Conservation (phyloP, 2,113 vertebrate genomes). For the Donacobius atricapilla region DNA sequence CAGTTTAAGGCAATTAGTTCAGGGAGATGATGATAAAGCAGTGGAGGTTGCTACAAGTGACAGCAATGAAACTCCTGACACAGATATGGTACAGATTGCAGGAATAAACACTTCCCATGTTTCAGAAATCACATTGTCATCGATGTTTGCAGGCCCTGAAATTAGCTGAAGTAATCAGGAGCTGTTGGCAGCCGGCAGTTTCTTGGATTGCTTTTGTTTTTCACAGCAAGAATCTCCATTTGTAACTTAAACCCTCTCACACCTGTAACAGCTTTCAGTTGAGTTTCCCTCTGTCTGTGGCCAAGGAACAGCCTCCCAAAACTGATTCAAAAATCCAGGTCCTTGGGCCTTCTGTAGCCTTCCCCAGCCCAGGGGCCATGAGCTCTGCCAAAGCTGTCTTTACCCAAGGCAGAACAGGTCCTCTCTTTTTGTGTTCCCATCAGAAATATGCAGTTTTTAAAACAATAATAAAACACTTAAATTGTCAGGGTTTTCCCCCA, state of each 20-base stretch:
- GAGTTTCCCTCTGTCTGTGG: not conserved
- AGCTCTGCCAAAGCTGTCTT: not conserved
- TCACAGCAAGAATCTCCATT: not conserved
- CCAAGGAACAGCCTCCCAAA: not conserved
- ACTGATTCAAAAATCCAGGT: not conserved
- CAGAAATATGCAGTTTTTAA: not conserved
- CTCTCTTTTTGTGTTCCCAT: rapidly evolving
- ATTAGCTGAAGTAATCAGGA: slow-evolving; percentile 84
- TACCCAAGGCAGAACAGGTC: not conserved
- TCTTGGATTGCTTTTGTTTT: slow-evolving; percentile 12
- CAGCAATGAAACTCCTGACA: slow-evolving; percentile 67
- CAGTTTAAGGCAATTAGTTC: slow-evolving; percentile 74
- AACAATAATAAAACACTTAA: not conserved
- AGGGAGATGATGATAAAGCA: slow-evolving; percentile 63
- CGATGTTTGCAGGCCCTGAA: slow-evolving; percentile 72
- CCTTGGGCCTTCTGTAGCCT: not conserved
- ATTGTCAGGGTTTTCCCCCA: not conserved
- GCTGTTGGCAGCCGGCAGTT: slow-evolving; percentile 73
- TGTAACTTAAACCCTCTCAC: not conserved
- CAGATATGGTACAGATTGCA: slow-evolving; percentile 73
- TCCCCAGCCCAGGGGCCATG: rapidly evolving
- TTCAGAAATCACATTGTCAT: slow-evolving; percentile 86
- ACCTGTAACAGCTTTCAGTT: not conserved
- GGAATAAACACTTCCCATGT: slow-evolving; percentile 72
- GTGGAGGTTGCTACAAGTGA: slow-evolving; percentile 52